Percentiles rank a stretch among this genome's conserved stretches.
phyloP scores from a whole-genome alignment of 2,113 vertebrate genomes.

The Panurus biarmicus region DNA sequence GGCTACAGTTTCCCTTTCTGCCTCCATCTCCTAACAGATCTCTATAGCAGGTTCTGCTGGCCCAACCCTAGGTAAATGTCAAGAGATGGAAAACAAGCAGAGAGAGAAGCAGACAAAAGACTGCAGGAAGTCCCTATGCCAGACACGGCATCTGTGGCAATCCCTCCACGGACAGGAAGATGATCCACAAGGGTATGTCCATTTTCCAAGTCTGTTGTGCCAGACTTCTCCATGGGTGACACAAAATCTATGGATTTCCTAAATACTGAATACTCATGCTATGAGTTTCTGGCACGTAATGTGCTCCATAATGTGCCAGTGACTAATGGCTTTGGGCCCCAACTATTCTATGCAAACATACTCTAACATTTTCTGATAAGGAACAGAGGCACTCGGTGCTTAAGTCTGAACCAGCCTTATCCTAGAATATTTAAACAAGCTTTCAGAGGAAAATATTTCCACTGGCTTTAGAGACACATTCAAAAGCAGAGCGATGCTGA shows the following conservation, averaged over 20 bases:
- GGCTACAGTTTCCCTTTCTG: background rate
- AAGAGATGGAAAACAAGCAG: background rate
- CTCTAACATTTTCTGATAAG: background rate
- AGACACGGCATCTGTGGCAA: fast-evolving
- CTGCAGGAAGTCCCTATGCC: background rate
- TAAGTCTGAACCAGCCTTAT: background rate
- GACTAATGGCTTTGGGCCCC: background rate
- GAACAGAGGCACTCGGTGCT: background rate
- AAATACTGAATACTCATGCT: background rate
- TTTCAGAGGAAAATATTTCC: background rate
- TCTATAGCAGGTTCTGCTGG: background rate
- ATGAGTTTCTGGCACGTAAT: fast-evolving
- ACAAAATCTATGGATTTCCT: background rate
- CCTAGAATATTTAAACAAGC: background rate
- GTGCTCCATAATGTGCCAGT: background rate
- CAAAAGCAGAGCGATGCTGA: background rate
- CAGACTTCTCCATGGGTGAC: background rate
- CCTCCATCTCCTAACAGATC: background rate
- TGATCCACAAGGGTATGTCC: background rate
- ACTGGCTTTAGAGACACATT: background rate
- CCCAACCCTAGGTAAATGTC: background rate
- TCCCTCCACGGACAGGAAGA: background rate
- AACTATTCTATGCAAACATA: background rate
- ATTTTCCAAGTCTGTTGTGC: background rate
- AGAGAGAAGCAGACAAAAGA: background rate